A percentile compares a stretch with the other conserved stretches of the same genome.
Conservation (phyloP, 1,140 invertebrate genomes). For the Pseudomyrmex cubaensis region DNA sequence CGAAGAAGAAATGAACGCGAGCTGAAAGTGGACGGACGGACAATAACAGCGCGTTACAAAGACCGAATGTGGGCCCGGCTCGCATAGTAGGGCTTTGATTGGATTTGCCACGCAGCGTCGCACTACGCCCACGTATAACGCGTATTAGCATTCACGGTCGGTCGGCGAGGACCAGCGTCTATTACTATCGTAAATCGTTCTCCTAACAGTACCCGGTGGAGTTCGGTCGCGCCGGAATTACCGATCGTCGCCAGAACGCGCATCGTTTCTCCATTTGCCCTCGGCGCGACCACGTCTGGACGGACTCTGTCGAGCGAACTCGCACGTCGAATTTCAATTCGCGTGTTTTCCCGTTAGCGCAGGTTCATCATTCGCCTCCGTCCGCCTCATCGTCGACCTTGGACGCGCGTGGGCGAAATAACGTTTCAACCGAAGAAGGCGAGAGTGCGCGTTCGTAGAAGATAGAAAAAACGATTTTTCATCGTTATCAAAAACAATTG, state of each 20-base stretch:
- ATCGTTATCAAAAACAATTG: not conserved
- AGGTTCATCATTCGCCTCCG: slow-evolving; percentile 3
- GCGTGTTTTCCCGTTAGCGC: slow-evolving; percentile 54
- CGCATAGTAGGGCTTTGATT: slow-evolving; percentile 78
- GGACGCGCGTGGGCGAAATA: slow-evolving; percentile 27
- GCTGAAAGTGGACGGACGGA: slow-evolving; percentile 16
- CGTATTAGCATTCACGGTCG: slow-evolving; percentile 76
- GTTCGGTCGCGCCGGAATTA: slow-evolving; percentile 56
- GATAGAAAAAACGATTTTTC: not conserved
- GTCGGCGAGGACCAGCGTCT: slow-evolving; percentile 59
- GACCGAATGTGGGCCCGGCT: slow-evolving; percentile 54
- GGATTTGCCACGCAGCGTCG: slow-evolving; percentile 78
- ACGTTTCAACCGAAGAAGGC: slow-evolving; percentile 8
- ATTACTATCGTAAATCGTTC: slow-evolving; percentile 76
- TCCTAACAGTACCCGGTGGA: slow-evolving; percentile 62
- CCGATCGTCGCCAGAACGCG: slow-evolving; percentile 55
- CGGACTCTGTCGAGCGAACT: slow-evolving; percentile 11
- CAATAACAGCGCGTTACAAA: slow-evolving; percentile 51
- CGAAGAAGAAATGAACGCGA: slow-evolving; percentile 8
- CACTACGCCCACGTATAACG: slow-evolving; percentile 77
- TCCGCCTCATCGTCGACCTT: slow-evolving; percentile 19
- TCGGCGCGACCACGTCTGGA: not conserved
- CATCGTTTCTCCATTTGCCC: slow-evolving; percentile 19
- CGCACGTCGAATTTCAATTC: slow-evolving; percentile 72
- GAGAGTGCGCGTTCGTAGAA: not conserved